Evolutionary conservation across 2,797 vertebrate species (phyloP).

Genomic region (Chrysocyon brachyurus): DNA sequence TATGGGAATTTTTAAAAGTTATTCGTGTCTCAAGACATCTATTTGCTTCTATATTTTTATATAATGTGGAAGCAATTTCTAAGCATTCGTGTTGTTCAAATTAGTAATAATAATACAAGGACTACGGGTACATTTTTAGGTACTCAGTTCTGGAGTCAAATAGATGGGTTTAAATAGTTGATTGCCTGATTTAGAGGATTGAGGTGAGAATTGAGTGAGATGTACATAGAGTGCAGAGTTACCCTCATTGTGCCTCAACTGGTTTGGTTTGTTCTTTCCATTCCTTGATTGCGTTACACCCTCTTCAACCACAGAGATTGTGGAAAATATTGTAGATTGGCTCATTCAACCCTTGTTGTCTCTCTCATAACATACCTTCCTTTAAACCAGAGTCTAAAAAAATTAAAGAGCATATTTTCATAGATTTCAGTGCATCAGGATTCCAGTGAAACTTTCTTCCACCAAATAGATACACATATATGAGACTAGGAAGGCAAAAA

Average conservation of each 20-base stretch:
- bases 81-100: conserved; percentile 3
- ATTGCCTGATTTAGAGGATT: not conserved
- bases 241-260: not conserved
- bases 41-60: not conserved
- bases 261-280: not conserved
- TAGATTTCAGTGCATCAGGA: not conserved
- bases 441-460: not conserved
- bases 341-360: not conserved
- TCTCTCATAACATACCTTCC: not conserved
- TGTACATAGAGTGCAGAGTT: accelerated
- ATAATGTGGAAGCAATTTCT: not conserved
- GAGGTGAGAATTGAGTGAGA: not conserved
- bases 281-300: not conserved
- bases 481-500: not conserved
- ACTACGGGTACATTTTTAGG: not conserved
- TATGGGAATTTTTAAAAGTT: not conserved
- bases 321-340: not conserved
- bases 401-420: not conserved
- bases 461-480: not conserved
- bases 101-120: conserved; percentile 1
- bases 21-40: not conserved
- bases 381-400: not conserved
- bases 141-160: not conserved
- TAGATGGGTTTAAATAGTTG: not conserved
- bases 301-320: not conserved